These are phyloP conservation scores for Oenanthe melanoleuca DNA, from an alignment of 2,113 vertebrate genomes.

Conservation along the genomic window DNA sequence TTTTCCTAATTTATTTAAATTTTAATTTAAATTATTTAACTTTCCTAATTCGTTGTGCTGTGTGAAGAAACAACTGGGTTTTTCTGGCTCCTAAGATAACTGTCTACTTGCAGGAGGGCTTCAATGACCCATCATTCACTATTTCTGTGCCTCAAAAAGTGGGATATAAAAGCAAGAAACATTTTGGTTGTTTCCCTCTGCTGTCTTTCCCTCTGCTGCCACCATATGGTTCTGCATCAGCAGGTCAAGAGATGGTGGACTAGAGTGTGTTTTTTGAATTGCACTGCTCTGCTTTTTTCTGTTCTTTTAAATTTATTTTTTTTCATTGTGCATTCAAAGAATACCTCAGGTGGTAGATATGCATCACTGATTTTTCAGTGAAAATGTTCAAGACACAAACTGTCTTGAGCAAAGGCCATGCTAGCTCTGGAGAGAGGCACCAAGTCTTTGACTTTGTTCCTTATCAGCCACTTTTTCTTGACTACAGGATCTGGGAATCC, in stretches of 20 bases:
- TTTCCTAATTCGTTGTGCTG: not conserved
- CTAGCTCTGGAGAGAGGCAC: not conserved
- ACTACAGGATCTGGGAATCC: constrained; percentile 83
- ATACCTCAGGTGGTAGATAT: not conserved
- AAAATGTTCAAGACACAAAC: not conserved
- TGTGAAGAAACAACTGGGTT: not conserved
- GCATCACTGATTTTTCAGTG: not conserved
- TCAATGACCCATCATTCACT: not conserved
- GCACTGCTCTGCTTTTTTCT: not conserved
- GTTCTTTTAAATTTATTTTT: not conserved
- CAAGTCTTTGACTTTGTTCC: not conserved
- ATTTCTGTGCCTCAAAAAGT: not conserved
- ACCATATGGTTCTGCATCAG: not conserved
- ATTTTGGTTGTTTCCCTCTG: not conserved
- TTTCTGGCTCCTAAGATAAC: not conserved
- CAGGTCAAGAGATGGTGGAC: not conserved
- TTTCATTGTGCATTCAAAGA: not conserved
- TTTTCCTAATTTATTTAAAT: not conserved
- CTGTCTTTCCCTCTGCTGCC: constrained; percentile 22
- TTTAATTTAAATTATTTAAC: too few species aligned
- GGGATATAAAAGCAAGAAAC: not conserved
- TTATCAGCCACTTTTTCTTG: not conserved
- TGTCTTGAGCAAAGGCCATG: not conserved
- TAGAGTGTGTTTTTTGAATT: not conserved
- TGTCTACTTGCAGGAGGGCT: not conserved